Evolutionary conservation across 2,888 invertebrate genomes (phyloP).

Genomic region (Zelleria hepariella): DNA sequence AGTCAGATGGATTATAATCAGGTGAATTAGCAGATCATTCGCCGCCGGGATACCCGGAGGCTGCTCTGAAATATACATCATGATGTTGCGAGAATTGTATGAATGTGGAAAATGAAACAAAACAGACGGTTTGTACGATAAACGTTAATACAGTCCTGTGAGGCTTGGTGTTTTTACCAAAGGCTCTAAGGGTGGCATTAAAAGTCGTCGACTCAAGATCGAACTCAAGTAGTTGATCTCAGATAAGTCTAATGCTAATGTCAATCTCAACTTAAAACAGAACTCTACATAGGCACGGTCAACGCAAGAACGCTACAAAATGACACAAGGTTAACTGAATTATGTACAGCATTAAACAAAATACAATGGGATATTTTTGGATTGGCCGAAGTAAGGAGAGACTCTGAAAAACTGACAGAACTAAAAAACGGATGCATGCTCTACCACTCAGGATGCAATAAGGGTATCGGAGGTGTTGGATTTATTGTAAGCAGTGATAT

Average conservation of each 20-base stretch:
- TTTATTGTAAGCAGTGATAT: background rate
- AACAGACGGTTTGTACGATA: no score
- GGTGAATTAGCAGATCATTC: slow-evolving; percentile 28
- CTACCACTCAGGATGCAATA: background rate
- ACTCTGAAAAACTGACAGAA: background rate
- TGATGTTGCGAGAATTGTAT: no score
- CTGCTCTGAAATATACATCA: no score
- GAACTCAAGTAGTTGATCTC: no score
- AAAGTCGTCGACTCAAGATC: no score
- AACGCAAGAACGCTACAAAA: background rate
- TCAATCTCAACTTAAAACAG: no score
- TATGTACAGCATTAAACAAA: background rate
- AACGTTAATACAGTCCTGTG: no score
- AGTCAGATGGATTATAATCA: slow-evolving; percentile 34
- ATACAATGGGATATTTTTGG: background rate
- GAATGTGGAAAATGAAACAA: no score
- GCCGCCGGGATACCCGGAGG: background rate
- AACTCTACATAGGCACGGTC: background rate
- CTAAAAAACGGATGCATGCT: background rate
- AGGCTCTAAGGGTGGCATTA: no score
- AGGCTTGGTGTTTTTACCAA: no score
- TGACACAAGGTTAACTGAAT: background rate
- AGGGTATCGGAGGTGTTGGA: background rate
- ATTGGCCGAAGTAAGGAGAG: background rate
- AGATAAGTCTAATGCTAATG: no score